Evolutionary conservation across 30 jellyfish, hydroid and myxozoan genomes (phyloP).

Genomic region (Mastigias papua): DNA sequence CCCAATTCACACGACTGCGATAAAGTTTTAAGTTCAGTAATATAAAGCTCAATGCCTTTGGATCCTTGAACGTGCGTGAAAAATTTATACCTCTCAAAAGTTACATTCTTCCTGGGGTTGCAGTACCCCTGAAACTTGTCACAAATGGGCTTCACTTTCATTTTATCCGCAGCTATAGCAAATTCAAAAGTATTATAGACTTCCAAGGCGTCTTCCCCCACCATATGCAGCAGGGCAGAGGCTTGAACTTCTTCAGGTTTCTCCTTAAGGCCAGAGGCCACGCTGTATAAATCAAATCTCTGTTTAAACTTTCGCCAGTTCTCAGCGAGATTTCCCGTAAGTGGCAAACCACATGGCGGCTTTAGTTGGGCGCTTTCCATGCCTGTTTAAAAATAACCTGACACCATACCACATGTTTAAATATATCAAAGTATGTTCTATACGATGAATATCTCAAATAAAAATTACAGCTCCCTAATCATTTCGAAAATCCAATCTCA

Average conservation of each 20-base stretch:
- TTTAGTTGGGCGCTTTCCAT: too few relatives aligned
- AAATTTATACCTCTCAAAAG: constrained; percentile 29
- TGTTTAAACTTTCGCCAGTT: too few relatives aligned
- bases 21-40: constrained; percentile 15
- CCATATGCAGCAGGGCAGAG: constrained; percentile 18
- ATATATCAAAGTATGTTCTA: too few relatives aligned
- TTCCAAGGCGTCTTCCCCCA: constrained; percentile 50
- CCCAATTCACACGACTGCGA: constrained; percentile 5
- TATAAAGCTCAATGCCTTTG: constrained; percentile 27
- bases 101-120: constrained; percentile 28
- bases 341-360: too few relatives aligned
- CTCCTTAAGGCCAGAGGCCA: constrained; percentile 32
- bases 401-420: too few relatives aligned
- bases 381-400: too few relatives aligned
- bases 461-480: too few relatives aligned
- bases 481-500: too few relatives aligned
- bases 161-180: constrained; percentile 32
- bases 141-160: constrained; percentile 41
- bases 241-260: constrained; percentile 33
- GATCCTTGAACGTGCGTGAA: constrained; percentile 25
- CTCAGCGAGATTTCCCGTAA: too few relatives aligned
- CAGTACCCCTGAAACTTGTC: constrained; percentile 30
- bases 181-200: constrained; percentile 32
- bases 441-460: too few relatives aligned
- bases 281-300: not conserved